phyloP scores from a whole-genome alignment of 2,888 invertebrate genomes.

The Melipona bicolor region DNA sequence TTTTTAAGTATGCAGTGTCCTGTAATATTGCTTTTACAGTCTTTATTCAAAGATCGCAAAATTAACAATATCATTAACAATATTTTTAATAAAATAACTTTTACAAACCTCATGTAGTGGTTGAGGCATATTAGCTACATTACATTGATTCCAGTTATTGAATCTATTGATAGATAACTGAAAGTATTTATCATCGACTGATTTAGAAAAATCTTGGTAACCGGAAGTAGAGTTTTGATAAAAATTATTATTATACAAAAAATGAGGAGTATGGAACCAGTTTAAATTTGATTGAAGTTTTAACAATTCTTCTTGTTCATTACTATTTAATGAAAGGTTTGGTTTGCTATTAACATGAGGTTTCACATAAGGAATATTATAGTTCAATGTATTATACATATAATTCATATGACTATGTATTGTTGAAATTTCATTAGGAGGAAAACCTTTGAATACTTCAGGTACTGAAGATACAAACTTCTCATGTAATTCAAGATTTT shows the following conservation, averaged over 20 bases:
- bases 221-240: slow-evolving; percentile 22
- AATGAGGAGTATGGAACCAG: slow-evolving; percentile 64
- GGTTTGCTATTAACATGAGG: slow-evolving; percentile 34
- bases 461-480: slow-evolving; percentile 49
- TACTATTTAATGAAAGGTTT: slow-evolving; percentile 27
- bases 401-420: slow-evolving; percentile 67
- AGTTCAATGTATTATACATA: slow-evolving; percentile 50
- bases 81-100: neutral
- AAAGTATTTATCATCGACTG: slow-evolving; percentile 67
- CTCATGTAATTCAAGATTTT: slow-evolving; percentile 18
- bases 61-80: neutral
- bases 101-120: slow-evolving; percentile 46
- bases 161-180: slow-evolving; percentile 66
- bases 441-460: slow-evolving; percentile 70
- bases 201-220: slow-evolving; percentile 59
- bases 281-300: slow-evolving; percentile 34
- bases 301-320: slow-evolving; percentile 40
- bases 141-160: slow-evolving; percentile 49
- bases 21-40: slow-evolving; percentile 27
- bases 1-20: slow-evolving; percentile 25
- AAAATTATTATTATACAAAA: slow-evolving; percentile 54
- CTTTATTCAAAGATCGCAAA: neutral
- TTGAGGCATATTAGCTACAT: slow-evolving; percentile 27
- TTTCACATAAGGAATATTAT: slow-evolving; percentile 44
- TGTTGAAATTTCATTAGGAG: slow-evolving; percentile 69